Percentiles rank a stretch among this genome's conserved stretches.
Conservation (phyloP, 2,888 invertebrate species). For the Aproaerema taeniolella region DNA sequence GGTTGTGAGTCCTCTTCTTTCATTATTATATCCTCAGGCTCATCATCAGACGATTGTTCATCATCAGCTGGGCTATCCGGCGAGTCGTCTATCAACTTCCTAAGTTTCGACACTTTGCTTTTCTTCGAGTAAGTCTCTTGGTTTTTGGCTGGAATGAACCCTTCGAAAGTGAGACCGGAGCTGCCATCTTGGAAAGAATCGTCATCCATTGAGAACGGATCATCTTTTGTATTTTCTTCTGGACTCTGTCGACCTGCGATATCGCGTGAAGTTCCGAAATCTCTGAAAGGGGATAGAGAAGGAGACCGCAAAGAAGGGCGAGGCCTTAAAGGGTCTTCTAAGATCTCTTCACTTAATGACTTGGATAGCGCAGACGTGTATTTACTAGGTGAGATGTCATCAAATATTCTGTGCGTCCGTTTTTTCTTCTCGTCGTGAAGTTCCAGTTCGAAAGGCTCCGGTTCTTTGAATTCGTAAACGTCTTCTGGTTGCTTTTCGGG, state of each 20-base stretch:
- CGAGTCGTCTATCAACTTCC: slow-evolving; percentile 67
- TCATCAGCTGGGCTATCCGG: slow-evolving; percentile 72
- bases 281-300: slow-evolving; percentile 64
- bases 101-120: slow-evolving; percentile 63
- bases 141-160: slow-evolving; percentile 76
- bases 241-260: slow-evolving; percentile 79
- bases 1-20: slow-evolving; percentile 39
- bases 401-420: slow-evolving; percentile 68
- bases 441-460: slow-evolving; percentile 92
- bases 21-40: slow-evolving; percentile 42
- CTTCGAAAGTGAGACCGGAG: slow-evolving; percentile 72
- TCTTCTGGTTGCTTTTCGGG: slow-evolving; percentile 76
- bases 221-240: slow-evolving; percentile 79
- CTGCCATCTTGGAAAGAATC: slow-evolving; percentile 77
- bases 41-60: slow-evolving; percentile 72
- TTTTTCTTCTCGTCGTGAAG: slow-evolving; percentile 78
- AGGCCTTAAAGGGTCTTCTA: slow-evolving; percentile 52
- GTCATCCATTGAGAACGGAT: slow-evolving; percentile 77
- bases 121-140: slow-evolving; percentile 75
- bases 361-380: slow-evolving; percentile 64
- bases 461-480: slow-evolving; percentile 93
- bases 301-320: slow-evolving; percentile 55
- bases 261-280: slow-evolving; percentile 68
- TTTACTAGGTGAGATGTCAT: slow-evolving; percentile 70
- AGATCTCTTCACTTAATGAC: slow-evolving; percentile 77